Evolutionary conservation across 2,888 invertebrate genomes (phyloP).

Genomic region (Sicus ferrugineus): DNA sequence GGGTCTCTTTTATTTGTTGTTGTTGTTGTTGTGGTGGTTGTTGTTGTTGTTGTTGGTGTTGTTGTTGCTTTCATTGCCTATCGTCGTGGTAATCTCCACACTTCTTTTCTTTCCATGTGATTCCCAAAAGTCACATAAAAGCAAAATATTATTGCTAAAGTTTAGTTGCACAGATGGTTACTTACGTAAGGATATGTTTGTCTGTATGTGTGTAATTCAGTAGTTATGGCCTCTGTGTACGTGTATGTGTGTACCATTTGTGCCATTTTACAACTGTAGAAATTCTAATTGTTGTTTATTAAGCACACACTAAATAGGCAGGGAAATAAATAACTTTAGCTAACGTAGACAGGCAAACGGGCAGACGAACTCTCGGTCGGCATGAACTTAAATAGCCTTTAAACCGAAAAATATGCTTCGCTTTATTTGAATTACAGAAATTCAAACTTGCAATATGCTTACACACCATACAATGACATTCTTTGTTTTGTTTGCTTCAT

Average conservation of each 20-base stretch:
- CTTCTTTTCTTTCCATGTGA: neutral
- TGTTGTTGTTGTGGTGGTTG: slow-evolving; percentile 41
- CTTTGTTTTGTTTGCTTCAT: no score
- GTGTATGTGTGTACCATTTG: neutral
- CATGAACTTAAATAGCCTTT: no score
- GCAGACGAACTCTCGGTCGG: no score
- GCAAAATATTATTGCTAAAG: neutral
- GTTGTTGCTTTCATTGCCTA: slow-evolving; percentile 28
- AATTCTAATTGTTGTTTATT: slow-evolving; percentile 28
- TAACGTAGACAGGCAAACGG: neutral
- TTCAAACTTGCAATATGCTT: no score
- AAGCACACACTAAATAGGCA: slow-evolving; percentile 10
- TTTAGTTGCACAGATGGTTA: no score
- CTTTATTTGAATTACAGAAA: neutral
- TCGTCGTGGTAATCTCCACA: neutral
- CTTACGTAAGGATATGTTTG: neutral
- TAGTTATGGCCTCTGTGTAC: neutral
- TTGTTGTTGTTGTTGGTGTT: slow-evolving; percentile 22
- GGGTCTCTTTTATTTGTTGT: slow-evolving; percentile 3
- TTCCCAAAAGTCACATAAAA: slow-evolving; percentile 12
- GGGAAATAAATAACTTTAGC: slow-evolving; percentile 3
- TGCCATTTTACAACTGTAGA: neutral
- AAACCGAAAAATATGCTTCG: neutral
- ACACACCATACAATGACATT: no score
- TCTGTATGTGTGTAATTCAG: neutral